These are phyloP conservation scores for Vidua chalybeata DNA, from an alignment of 2,113 vertebrate genomes.

Conservation along the genomic window DNA sequence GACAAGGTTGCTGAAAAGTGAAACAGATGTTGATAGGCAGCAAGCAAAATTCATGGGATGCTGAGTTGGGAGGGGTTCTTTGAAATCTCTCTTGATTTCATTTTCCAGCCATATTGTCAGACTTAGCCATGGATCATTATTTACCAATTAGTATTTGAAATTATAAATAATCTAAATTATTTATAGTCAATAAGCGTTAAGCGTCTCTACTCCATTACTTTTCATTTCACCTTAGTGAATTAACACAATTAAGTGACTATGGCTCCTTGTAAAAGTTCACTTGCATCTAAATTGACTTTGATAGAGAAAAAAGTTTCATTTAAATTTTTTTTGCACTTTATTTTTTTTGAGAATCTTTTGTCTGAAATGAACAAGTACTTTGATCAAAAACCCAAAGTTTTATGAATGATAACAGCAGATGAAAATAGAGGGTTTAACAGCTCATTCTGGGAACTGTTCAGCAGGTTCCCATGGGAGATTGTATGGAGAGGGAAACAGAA, in stretches of 20 bases:
- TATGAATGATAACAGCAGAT: not conserved
- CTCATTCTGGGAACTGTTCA: not conserved
- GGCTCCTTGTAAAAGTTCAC: not conserved
- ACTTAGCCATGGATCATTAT: not conserved
- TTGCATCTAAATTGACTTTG: not conserved
- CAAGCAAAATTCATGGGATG: not conserved
- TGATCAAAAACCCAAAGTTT: not conserved
- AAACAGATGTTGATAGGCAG: not conserved
- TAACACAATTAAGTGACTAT: not conserved
- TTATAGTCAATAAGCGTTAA: not conserved
- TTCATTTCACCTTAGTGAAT: not conserved
- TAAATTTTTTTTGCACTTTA: not conserved
- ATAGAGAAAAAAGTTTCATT: not conserved
- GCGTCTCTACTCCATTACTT: not conserved
- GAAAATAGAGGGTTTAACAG: not conserved
- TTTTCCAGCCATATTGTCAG: not conserved
- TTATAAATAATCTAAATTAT: not conserved
- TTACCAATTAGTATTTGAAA: not conserved
- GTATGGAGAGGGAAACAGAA: not conserved
- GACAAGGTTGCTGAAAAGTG: not conserved
- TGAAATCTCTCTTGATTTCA: not conserved
- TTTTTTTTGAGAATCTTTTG: not conserved
- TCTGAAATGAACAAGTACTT: not conserved
- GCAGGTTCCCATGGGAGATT: not conserved
- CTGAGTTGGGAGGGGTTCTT: not conserved